Evolutionary conservation across 2,888 invertebrate genomes (phyloP), one percentile per base, ranked within the genome.

Genomic region (Calliphora vomitoria): DNA sequence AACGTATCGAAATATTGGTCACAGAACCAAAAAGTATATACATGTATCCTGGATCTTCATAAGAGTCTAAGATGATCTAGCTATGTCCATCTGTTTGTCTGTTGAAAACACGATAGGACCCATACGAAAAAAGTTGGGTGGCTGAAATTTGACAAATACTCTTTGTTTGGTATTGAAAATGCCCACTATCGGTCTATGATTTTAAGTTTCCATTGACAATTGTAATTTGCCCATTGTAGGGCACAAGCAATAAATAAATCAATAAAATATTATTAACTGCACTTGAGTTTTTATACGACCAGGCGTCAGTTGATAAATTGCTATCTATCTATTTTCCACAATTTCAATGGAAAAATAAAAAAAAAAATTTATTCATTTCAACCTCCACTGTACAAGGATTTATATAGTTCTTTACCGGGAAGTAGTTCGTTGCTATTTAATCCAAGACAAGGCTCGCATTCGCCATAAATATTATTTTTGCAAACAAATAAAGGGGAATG

Each of bases 281-380:
- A 60, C 31, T 31, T 60, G 31, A 62, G 62, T 62, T 35, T 35
- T 35, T 62, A 15, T 62, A 62, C 62, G 35, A 60, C 60, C 15
- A 60, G 31, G 35, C 35, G 60, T 60, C 60, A 60, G 35, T 35
- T 31, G 11, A 31, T 60, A 35, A 60, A n/a, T 8, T 62, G 15
- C 35, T 62, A 62, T n/a, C 15, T 35, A 31, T 53, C 1, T 41
- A 41, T 50, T 50, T 50, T 31, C 2, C 35, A n/a, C 35, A n/a
- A n/a, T 62, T 31, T 62, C 35, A 35, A 35, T 60, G 15, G 15
- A 4, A 35, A 53, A 53, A 6, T n/a, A 53, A 18, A 5, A 53
- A 5, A 53, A n/a, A 53, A 18, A 53, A n/a, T 41, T 8, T 41
- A 41, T 10, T 8, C 8, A 41, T 41, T 8, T 41, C 8, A 41